Percentiles rank a stretch among this genome's conserved stretches.
Evolutionary conservation across 2,113 vertebrate genomes (phyloP).

Genomic region (Xiphophorus hellerii): DNA sequence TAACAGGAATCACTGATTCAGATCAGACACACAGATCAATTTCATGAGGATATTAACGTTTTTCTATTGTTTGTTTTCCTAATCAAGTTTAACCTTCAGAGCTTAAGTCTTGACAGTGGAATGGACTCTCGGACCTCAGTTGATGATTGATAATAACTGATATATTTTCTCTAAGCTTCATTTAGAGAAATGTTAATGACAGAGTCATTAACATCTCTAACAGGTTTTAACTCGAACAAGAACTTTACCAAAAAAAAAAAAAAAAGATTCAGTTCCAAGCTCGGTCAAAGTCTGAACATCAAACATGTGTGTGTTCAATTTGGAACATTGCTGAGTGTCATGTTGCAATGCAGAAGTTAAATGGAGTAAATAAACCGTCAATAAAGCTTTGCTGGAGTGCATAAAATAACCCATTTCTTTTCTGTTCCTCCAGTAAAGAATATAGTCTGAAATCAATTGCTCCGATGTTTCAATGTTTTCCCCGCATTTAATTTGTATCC

Average conservation of each 20-base stretch:
- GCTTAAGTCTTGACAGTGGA: neutral
- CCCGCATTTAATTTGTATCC: neutral
- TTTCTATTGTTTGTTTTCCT: neutral
- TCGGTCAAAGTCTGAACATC: neutral
- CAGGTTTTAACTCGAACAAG: no score
- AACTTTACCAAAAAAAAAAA: neutral
- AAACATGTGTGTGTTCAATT: neutral
- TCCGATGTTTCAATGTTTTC: neutral
- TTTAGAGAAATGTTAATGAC: no score
- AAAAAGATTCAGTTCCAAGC: neutral
- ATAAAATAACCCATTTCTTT: no score
- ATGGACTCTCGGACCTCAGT: neutral
- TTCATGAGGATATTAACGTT: neutral
- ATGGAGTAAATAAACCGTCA: neutral
- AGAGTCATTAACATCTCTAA: no score
- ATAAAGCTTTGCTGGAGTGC: neutral
- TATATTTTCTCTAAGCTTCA: no score
- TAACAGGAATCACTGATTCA: no score
- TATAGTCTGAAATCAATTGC: no score
- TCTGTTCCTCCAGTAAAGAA: no score
- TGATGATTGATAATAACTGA: no score
- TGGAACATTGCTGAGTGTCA: no score
- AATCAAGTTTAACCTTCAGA: neutral
- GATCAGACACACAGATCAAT: neutral
- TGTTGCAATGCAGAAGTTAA: no score